These are phyloP conservation scores for Malacoraja senta DNA, from an alignment of 2,797 vertebrate species.

Conservation along the genomic window DNA sequence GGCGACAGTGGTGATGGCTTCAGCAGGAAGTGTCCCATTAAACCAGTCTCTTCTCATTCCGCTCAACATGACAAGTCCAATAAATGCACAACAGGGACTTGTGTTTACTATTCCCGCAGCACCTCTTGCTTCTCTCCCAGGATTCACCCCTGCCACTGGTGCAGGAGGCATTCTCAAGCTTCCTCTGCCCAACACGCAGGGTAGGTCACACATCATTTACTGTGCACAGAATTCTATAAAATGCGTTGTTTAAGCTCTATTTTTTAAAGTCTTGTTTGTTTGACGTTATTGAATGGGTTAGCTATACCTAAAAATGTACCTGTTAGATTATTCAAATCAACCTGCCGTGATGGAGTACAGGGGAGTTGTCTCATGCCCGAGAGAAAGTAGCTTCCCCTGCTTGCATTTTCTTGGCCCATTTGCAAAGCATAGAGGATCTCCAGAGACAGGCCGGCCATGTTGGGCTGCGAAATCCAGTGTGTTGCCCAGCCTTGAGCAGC, in stretches of 20 bases:
- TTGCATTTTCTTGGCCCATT: not conserved
- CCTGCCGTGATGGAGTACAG: not conserved
- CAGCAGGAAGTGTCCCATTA: constrained; percentile 75
- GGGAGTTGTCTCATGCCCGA: not conserved
- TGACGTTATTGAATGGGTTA: not conserved
- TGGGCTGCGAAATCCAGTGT: not conserved
- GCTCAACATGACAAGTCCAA: constrained; percentile 83
- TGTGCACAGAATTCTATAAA: not conserved
- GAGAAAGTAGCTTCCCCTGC: not conserved
- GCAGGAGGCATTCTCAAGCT: constrained; percentile 82
- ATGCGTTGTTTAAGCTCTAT: not conserved
- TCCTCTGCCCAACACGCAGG: constrained; percentile 80
- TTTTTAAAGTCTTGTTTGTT: not conserved
- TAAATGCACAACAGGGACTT: constrained; percentile 81
- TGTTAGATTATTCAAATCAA: not conserved
- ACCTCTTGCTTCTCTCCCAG: constrained; percentile 80
- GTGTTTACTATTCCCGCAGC: constrained; percentile 87
- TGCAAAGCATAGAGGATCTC: not conserved
- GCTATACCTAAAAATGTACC: not conserved
- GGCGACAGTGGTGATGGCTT: constrained; percentile 90
- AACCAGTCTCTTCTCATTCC: constrained; percentile 89
- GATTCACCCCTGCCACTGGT: constrained; percentile 69
- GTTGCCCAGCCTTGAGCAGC: not conserved
- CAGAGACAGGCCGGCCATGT: not conserved
- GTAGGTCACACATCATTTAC: constrained; percentile 54